phyloP scores from a whole-genome alignment of 2,797 vertebrate genomes.

The Hydrocynus forskahlii region DNA sequence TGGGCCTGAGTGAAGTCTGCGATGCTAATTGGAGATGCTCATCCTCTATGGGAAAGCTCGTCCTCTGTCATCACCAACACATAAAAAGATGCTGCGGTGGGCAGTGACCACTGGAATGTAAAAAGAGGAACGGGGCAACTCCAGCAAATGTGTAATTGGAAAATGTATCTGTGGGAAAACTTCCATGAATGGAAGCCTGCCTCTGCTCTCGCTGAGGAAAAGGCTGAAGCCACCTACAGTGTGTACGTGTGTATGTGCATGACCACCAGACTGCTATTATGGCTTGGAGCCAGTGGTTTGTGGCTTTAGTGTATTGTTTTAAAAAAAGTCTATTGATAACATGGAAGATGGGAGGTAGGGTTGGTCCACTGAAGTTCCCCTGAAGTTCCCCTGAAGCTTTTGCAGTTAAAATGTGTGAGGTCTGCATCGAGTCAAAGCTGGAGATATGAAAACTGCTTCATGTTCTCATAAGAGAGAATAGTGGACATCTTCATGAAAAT shows the following conservation, averaged over 20 bases:
- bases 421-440: conserved; percentile 33
- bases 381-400: background rate
- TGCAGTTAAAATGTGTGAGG: conserved; percentile 53
- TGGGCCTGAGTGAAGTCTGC: conserved; percentile 36
- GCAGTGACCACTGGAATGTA: conserved; percentile 38
- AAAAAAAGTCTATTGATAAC: conserved; percentile 40
- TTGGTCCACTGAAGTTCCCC: background rate
- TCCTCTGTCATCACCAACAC: conserved; percentile 65
- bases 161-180: conserved; percentile 24
- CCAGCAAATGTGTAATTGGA: background rate
- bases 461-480: background rate
- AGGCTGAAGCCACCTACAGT: conserved; percentile 12
- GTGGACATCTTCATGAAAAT: background rate
- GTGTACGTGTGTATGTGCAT: conserved; percentile 14
- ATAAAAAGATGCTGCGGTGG: conserved; percentile 45
- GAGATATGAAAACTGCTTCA: background rate
- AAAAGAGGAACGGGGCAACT: conserved; percentile 13
- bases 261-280: conserved; percentile 43
- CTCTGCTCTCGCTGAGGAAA: conserved; percentile 18
- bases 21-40: conserved; percentile 41
- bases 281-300: conserved; percentile 44
- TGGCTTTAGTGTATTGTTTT: conserved; percentile 47
- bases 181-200: conserved; percentile 20
- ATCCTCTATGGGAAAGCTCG: conserved; percentile 50
- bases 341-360: background rate